Base-by-base conservation (phyloP, 2,113 vertebrate genomes). In the Panthera leo region DNA sequence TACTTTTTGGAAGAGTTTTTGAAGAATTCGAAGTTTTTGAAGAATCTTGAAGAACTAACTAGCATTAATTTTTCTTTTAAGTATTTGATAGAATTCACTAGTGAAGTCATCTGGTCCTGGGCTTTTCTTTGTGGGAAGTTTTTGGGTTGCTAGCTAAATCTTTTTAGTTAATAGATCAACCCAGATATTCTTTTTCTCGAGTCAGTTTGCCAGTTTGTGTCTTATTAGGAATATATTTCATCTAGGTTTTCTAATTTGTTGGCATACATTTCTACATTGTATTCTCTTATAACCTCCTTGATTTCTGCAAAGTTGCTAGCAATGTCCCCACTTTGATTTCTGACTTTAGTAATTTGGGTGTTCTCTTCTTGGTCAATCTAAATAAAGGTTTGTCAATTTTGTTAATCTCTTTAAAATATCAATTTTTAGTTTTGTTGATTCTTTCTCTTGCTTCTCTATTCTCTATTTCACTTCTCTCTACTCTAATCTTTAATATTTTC, bases 251-350 rank as follows among this genome's bases (percentile, higher is more conserved):
- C 55, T 92, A 58, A 65, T 68, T 42, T 85, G 7, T 96, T 95
- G 65, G 42, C n/a, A 85, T 61, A 42, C 5, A 75, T 10, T 36
- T 84, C 1, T 42, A 75, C 27, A 63, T 29, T 48, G 31, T 65
- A 79, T 84, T 97, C 92, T 97, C 51, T 96, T 93, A 68, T 48
- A 93, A 63, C 14, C 45, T 82, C 36, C 80, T 61, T 53, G 85
- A 89, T 53, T 95, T 93, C 80, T 92, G 31, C 31, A 94, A 70
- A 68, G 73, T 80, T 68, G 7, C n/a, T 42, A 89, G 14, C 78
- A 80, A 85, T 68, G 25, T 42, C 31, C 53, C 34, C 70, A 86
- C 27, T 89, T 94, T 86, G 39, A 86, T 71, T 91, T 89, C 71
- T 55, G 29, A 85, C 79, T 61, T 61, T 89, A 95, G n/a, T 91